These are phyloP conservation scores for Emydoidea blandingii DNA, from an alignment of 2,797 vertebrate species.

Conservation along the genomic window DNA sequence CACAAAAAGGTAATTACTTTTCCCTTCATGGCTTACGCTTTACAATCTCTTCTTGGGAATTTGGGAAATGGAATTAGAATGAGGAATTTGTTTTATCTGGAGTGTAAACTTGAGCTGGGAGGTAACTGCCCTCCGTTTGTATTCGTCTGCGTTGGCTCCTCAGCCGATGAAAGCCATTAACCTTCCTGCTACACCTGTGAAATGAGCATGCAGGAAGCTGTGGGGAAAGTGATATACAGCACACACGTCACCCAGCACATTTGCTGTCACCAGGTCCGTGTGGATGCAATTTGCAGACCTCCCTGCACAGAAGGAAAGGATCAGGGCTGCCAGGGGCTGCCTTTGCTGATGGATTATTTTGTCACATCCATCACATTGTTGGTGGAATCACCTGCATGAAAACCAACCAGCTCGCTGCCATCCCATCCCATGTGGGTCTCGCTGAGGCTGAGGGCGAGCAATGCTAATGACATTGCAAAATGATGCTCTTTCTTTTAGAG, in stretches of 20 bases:
- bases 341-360: not conserved
- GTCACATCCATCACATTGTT: not conserved
- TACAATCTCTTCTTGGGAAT: not conserved
- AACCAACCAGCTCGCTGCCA: not conserved
- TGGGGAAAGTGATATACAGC: not conserved
- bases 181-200: not conserved
- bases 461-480: not conserved
- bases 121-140: not conserved
- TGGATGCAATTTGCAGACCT: not conserved
- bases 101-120: accelerated
- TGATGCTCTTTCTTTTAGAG: not conserved
- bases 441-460: not conserved
- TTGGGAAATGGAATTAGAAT: not conserved
- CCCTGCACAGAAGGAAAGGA: not conserved
- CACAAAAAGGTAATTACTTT: conserved; percentile 66
- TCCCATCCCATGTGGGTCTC: not conserved
- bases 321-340: not conserved
- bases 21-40: conserved; percentile 21
- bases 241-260: not conserved
- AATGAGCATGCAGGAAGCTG: not conserved
- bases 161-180: not conserved
- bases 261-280: not conserved
- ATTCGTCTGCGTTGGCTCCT: accelerated
- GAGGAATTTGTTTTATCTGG: not conserved
- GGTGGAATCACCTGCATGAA: not conserved